A percentile compares a stretch with the other conserved stretches of the same genome.
These are phyloP conservation scores for Neopelma chrysocephalum DNA, from an alignment of 2,797 vertebrate genomes.

Conservation along the genomic window DNA sequence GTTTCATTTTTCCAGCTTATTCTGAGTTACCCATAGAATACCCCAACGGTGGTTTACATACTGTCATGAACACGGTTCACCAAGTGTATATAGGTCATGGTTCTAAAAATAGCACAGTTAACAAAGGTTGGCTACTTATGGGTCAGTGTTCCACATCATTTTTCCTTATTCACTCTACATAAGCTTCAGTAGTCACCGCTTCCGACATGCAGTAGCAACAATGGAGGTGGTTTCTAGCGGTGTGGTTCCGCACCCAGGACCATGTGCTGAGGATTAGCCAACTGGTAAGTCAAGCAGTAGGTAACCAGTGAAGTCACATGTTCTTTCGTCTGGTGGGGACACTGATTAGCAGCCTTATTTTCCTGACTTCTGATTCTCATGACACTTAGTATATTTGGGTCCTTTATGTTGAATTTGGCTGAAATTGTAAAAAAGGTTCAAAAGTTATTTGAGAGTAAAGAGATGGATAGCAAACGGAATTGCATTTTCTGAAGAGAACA, in stretches of 20 bases:
- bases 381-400: fast-evolving
- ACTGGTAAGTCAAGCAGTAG: background rate
- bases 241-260: background rate
- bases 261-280: background rate
- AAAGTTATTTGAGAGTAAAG: background rate
- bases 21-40: background rate
- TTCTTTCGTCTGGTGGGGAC: background rate
- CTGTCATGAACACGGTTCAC: fast-evolving
- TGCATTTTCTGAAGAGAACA: background rate
- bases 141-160: background rate
- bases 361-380: background rate
- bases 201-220: background rate
- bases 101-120: background rate
- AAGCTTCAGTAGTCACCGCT: background rate
- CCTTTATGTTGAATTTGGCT: background rate
- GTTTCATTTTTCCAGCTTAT: fast-evolving
- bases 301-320: background rate
- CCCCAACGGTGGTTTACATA: fast-evolving
- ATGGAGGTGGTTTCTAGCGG: fast-evolving
- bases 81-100: background rate
- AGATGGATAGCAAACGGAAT: background rate
- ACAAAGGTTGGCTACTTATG: background rate
- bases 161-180: fast-evolving
- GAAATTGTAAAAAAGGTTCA: background rate
- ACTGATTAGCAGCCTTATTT: background rate